Evolutionary conservation across 2,113 vertebrate species (phyloP), one percentile per base, ranked within the genome.

Genomic region (Oncorhynchus nerka): DNA sequence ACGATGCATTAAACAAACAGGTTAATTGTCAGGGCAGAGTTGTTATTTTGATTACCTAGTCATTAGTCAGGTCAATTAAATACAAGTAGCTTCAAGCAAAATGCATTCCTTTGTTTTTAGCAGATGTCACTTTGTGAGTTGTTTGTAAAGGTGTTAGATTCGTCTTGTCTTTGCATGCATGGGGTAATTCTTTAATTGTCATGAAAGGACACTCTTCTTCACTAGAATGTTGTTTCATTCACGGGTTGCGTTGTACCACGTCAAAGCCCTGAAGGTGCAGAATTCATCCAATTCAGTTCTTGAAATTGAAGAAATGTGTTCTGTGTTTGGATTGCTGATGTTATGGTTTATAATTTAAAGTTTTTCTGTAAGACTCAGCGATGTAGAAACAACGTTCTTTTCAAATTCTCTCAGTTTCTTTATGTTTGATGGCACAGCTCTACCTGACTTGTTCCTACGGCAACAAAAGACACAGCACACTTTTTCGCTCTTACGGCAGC

Each of bases 401-500:
- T 76, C 73, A 62, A 76, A 45, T 69, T 71, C 62, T 80, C n/a
- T 75, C 67, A 12, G 49, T 78, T 75, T 74, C 66, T 66, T 9
- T 71, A 74, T 39, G 68, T 81, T 87, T 75, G 48, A 75, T 88
- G 75, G 75, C 69, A 72, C 74, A 32, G 71, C 73, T 74, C 34
- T 59, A 75, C 78, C 78, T 75, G 67, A 39, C 71, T 76, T 3
- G 45, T 59, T 68, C 75, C 64, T 70, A 62, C 75, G 73, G 39
- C 73, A 79, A 55, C 77, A 67, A 69, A 64, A 62, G 72, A 66
- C 30, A 24, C 45, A 74, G 71, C 8, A 30, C 75, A 66, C 59
- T 67, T 15, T 78, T 69, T n/a, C n/a, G 67, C 62, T 81, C 84
- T 81, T 45, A 75, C 16, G 59, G 75, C 49, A 26, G 34, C 13